Evolutionary conservation across 2,888 invertebrate genomes (phyloP).

Genomic region (Cyclophora albipunctata): DNA sequence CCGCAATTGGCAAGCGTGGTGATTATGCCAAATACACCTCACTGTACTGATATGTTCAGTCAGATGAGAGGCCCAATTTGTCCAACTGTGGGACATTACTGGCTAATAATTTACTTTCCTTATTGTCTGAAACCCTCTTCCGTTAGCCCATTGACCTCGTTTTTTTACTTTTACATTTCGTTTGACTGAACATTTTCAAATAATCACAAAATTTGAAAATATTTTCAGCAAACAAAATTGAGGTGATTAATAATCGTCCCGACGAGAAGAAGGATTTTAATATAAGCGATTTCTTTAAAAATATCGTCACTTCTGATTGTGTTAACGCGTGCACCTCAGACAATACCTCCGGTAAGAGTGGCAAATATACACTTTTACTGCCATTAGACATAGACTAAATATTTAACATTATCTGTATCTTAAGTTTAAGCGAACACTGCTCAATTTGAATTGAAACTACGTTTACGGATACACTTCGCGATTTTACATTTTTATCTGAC

Average conservation of each 20-base stretch:
- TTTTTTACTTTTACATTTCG: not conserved
- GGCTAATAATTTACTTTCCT: too few species aligned
- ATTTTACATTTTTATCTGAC: too few species aligned
- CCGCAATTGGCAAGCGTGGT: too few species aligned
- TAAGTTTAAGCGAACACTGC: too few species aligned
- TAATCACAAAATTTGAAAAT: constrained; percentile 1
- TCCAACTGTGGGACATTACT: too few species aligned
- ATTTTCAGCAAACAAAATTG: constrained; percentile 63
- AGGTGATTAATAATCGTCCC: constrained; percentile 65
- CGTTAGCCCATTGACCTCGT: too few species aligned
- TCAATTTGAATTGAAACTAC: too few species aligned
- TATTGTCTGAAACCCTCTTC: too few species aligned
- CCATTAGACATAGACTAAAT: not conserved
- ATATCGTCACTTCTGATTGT: constrained; percentile 60
- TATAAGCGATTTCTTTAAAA: constrained; percentile 75
- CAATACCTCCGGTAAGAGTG: constrained; percentile 47
- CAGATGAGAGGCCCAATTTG: too few species aligned
- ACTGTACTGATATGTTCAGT: too few species aligned
- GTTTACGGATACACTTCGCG: too few species aligned
- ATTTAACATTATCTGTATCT: not conserved
- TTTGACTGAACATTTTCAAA: constrained; percentile 1
- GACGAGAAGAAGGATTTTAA: constrained; percentile 72
- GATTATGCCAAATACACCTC: too few species aligned
- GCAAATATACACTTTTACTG: not conserved
- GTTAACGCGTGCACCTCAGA: constrained; percentile 43